These are phyloP conservation scores for Stomatorhinus walkeri DNA, from an alignment of 2,797 vertebrate genomes.

Conservation along the genomic window DNA sequence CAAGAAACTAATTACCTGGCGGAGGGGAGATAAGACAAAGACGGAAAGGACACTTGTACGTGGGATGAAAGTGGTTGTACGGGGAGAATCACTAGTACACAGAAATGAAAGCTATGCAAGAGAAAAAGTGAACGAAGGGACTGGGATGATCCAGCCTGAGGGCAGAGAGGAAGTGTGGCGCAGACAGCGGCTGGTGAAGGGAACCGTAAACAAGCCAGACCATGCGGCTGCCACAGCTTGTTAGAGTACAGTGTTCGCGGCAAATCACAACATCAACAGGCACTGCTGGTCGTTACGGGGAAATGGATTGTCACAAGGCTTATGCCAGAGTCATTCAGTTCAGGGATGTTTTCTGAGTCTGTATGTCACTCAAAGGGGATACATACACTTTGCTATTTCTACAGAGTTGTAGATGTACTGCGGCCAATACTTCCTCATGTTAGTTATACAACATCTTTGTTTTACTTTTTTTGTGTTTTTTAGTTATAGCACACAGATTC, in stretches of 20 bases:
- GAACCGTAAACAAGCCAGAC: background rate
- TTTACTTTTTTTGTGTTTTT: background rate
- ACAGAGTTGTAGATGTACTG: background rate
- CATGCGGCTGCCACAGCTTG: background rate
- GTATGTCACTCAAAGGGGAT: background rate
- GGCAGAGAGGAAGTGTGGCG: background rate
- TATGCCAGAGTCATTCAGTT: background rate
- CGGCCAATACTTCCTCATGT: background rate
- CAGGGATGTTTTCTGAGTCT: background rate
- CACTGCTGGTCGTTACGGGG: background rate
- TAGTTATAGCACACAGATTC: background rate
- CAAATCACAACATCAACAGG: background rate
- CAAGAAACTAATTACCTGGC: conserved; percentile 64
- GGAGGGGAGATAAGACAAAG: conserved; percentile 50
- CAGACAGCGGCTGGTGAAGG: background rate
- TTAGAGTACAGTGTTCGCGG: background rate
- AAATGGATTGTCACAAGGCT: background rate
- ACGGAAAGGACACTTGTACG: conserved; percentile 25
- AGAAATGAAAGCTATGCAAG: conserved; percentile 36
- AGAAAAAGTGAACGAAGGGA: background rate
- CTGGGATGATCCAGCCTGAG: conserved; percentile 6
- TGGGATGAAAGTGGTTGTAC: conserved; percentile 41
- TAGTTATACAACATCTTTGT: background rate
- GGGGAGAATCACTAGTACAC: conserved; percentile 35
- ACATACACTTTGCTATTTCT: background rate